Evolutionary conservation across 2,888 invertebrate genomes (phyloP), one percentile per base, ranked within the genome.

Genomic region (Sepiola atlantica): DNA sequence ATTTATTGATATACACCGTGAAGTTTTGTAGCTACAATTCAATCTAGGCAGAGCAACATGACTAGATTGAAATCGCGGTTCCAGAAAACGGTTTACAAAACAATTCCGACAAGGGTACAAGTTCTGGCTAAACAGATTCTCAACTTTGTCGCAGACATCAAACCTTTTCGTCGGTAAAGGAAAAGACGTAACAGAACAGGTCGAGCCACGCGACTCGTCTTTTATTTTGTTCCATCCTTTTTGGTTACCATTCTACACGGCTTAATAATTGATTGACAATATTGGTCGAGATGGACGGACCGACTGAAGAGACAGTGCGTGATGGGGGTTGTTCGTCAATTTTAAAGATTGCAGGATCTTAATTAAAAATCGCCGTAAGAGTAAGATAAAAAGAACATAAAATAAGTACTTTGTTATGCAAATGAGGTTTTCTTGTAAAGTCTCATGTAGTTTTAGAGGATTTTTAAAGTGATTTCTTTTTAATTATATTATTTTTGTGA

Each of bases 261-360:
- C 77, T n/a, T 77, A n/a, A 77, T 77, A 77, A 77, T 77, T 77
- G 77, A 77, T 16, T 77, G 77, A 77, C 77, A 77, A 77, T n/a
- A 18, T 77, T 32, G n/a, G 77, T 77, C 77, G n/a, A 18, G 77
- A 18, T 77, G 18, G 77, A 77, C 14, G n/a, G 32, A 77, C 8
- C 2, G 77, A 77, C 77, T 16, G 77, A 77, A 77, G 77, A n/a
- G 1, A n/a, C 77, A 32, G n/a, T n/a, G 77, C n/a, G 32, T 18
- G 18, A 57, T 21, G 57, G n/a, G n/a, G 77, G n/a, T 77, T 77
- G 77, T 77, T 77, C 77, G n/a, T 77, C n/a, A 16, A 77, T n/a
- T 77, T 32, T 18, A 77, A 77, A 77, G 77, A 18, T 77, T 77
- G 77, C n/a, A 77, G 18, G n/a, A 77, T 77, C 77, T 77, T 77